Evolutionary conservation across 2,888 invertebrate genomes (phyloP).

Genomic region (Odontothrips loti): DNA sequence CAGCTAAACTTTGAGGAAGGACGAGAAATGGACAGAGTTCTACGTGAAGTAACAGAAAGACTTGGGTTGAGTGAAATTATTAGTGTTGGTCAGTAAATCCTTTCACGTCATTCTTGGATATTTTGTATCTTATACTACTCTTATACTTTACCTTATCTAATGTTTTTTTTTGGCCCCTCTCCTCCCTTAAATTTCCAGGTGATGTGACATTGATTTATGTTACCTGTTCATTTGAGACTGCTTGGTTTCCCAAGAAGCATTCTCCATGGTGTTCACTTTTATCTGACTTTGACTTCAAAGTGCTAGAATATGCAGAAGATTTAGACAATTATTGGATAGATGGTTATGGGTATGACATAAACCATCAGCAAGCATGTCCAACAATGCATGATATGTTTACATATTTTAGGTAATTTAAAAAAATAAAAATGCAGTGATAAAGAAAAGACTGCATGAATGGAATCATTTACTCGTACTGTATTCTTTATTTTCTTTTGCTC

Average conservation of each 20-base stretch:
- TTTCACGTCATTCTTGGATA: neutral
- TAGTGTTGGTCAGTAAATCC: slow-evolving; percentile 50
- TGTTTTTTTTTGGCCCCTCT: too few relatives aligned
- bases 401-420: slow-evolving; percentile 58
- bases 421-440: slow-evolving; percentile 14
- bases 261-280: slow-evolving; percentile 81
- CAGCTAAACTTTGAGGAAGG: slow-evolving; percentile 54
- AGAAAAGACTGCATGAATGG: slow-evolving; percentile 28
- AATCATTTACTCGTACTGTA: slow-evolving; percentile 27
- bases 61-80: slow-evolving; percentile 56
- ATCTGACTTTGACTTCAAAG: slow-evolving; percentile 56
- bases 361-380: slow-evolving; percentile 70
- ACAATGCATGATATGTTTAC: slow-evolving; percentile 66
- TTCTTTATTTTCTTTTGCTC: slow-evolving; percentile 18
- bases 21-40: slow-evolving; percentile 54
- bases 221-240: slow-evolving; percentile 75
- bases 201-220: slow-evolving; percentile 63
- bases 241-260: slow-evolving; percentile 60
- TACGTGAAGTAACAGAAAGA: slow-evolving; percentile 57
- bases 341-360: slow-evolving; percentile 72
- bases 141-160: too few relatives aligned
- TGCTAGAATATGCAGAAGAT: slow-evolving; percentile 71
- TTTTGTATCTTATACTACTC: slow-evolving; percentile 20
- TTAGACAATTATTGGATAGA: slow-evolving; percentile 76
- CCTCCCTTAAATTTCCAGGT: slow-evolving; percentile 49